These are phyloP conservation scores for Sminthurinus aureus DNA, from an alignment of 2,888 invertebrate genomes.

Conservation along the genomic window DNA sequence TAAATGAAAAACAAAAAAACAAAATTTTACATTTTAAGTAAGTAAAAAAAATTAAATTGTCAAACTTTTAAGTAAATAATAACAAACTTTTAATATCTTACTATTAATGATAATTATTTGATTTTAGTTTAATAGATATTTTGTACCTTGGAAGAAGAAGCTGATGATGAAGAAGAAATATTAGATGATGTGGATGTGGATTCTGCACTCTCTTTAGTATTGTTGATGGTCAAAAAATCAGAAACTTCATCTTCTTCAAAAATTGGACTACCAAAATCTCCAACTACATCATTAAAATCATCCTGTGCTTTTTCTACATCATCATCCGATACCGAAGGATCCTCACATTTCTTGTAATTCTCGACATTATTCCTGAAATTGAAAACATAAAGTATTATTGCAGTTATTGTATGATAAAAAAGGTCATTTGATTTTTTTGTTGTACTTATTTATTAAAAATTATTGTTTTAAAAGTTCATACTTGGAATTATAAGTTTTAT, in stretches of 20 bases:
- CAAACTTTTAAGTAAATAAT: neutral
- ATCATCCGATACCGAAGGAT: neutral
- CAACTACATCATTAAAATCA: neutral
- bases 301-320: neutral
- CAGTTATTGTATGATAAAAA: neutral
- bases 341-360: neutral
- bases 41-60: neutral
- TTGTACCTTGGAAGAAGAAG: neutral
- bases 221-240: neutral
- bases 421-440: no score
- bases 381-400: no score
- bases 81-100: neutral
- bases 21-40: no score
- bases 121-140: neutral
- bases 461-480: neutral
- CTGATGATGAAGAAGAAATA: neutral
- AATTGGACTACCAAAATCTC: no score
- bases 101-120: neutral
- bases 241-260: neutral
- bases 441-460: no score
- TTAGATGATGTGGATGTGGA: neutral
- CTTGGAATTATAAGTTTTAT: neutral
- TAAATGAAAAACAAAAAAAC: no score
- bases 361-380: no score
- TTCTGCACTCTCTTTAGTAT: neutral